A percentile compares a stretch with the other conserved stretches of the same genome.
phyloP scores from a whole-genome alignment of 2,113 vertebrate genomes.

The Rhinolophus ferrumequinum region DNA sequence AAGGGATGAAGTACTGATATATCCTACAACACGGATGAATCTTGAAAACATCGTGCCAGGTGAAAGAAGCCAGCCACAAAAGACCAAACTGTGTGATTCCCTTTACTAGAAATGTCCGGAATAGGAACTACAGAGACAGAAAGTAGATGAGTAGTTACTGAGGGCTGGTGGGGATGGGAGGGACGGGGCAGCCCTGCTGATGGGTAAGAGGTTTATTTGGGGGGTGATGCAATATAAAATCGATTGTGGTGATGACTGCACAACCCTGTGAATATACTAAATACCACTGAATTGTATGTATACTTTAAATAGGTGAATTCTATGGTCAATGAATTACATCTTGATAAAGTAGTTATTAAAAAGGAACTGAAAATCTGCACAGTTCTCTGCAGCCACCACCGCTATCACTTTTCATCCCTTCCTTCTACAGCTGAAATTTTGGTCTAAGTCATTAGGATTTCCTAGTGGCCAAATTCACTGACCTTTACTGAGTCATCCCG shows the following conservation, averaged over 20 bases:
- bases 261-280: neutral
- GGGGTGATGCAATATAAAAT: neutral
- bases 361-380: neutral
- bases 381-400: neutral
- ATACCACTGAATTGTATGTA: neutral
- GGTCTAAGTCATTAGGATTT: neutral
- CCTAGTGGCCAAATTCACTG: neutral
- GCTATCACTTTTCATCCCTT: neutral
- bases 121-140: neutral
- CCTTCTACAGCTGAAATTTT: conserved; percentile 2
- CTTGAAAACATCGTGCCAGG: neutral
- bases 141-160: neutral
- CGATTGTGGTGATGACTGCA: neutral
- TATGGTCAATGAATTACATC: neutral
- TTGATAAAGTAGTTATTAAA: neutral
- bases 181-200: neutral
- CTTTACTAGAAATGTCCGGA: neutral
- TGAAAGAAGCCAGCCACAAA: neutral
- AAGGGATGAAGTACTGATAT: neutral
- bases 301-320: neutral
- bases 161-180: neutral
- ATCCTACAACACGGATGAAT: neutral
- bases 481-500: neutral
- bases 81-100: neutral
- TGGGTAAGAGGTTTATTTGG: neutral